Evolutionary conservation across 2,888 invertebrate genomes (phyloP), one percentile per base, ranked within the genome.

Genomic region (Rapana venosa): DNA sequence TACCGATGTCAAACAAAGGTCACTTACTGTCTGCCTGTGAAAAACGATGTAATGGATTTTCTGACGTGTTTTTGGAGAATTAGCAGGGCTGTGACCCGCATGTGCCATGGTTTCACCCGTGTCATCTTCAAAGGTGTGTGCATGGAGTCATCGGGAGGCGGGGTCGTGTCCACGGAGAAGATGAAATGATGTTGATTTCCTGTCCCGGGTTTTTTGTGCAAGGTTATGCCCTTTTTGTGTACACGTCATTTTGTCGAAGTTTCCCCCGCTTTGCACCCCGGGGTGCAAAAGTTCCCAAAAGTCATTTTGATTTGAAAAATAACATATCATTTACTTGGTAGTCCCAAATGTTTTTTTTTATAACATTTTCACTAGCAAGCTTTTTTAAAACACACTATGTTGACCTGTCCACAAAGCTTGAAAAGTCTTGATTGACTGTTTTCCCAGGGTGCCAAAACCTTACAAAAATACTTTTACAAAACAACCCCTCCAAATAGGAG

Each of bases 131-230:
- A 47, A 22, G 26, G 47, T 83, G 81, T 83, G 6, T 83, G 81
- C 81, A 83, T 47, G 47, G 22, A n/a, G 47, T 83, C 81, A 83
- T 83, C 81, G 81, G 36, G 81, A 83, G 81, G 81, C 36, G 81
- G 81, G 47, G 81, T 83, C 36, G 81, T 83, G 81, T 26, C 81
- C 81, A 83, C 81, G 47, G 15, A 11, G 81, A 83, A 47, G 81
- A 83, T 26, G 81, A n/a, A 83, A 26, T 36, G 81, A 47, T 83
- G 81, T 83, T 83, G 81, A 83, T 0, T 2, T 22, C 8, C 30
- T 83, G 36, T 47, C 81, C 11, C 22, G 26, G 81, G 26, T n/a
- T 26, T 83, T 36, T 83, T 26, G 47, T 83, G 81, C 81, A 47
- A 22, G 81, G 81, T 47, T 22, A 11, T 26, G 1, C n/a, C n/a